Percentiles rank a stretch among this genome's conserved stretches.
phyloP scores from a whole-genome alignment of 2,888 invertebrate species.

The Brachyptera putata region DNA sequence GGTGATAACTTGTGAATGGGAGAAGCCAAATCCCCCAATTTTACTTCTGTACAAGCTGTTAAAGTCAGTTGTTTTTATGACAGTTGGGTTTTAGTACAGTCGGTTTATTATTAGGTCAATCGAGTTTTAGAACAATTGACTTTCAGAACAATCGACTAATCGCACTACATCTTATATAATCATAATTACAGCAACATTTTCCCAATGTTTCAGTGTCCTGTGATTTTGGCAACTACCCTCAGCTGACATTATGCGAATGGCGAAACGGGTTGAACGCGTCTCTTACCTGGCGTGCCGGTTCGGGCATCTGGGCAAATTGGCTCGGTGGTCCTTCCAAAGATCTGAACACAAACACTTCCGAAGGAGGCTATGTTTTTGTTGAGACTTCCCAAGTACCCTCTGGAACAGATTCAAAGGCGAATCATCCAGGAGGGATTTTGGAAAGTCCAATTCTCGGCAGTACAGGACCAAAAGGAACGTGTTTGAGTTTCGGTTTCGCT shows the following conservation, averaged over 20 bases:
- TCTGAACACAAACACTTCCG: background rate
- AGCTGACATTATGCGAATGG: conserved; percentile 3
- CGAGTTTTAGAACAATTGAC: too few relatives aligned
- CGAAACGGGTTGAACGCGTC: background rate
- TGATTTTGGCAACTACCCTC: conserved; percentile 3
- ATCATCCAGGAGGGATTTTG: conserved; percentile 36
- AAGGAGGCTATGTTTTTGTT: conserved; percentile 18
- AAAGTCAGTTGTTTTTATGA: too few relatives aligned
- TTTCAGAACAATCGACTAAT: too few relatives aligned
- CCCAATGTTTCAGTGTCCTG: background rate
- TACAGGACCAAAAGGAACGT: conserved; percentile 39
- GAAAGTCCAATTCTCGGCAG: conserved; percentile 38
- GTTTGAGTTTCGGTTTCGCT: conserved; percentile 40
- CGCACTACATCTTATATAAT: too few relatives aligned
- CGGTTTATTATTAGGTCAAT: too few relatives aligned
- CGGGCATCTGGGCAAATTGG: conserved; percentile 9
- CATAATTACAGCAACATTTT: background rate
- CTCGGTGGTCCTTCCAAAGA: conserved; percentile 7
- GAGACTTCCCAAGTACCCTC: background rate
- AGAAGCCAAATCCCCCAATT: too few relatives aligned
- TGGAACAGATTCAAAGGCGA: background rate
- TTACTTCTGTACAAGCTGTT: too few relatives aligned
- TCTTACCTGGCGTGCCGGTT: background rate
- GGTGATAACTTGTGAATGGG: too few relatives aligned
- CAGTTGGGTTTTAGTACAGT: too few relatives aligned